Conservation (phyloP, 2,113 vertebrate genomes). For the Asarcornis scutulata region DNA sequence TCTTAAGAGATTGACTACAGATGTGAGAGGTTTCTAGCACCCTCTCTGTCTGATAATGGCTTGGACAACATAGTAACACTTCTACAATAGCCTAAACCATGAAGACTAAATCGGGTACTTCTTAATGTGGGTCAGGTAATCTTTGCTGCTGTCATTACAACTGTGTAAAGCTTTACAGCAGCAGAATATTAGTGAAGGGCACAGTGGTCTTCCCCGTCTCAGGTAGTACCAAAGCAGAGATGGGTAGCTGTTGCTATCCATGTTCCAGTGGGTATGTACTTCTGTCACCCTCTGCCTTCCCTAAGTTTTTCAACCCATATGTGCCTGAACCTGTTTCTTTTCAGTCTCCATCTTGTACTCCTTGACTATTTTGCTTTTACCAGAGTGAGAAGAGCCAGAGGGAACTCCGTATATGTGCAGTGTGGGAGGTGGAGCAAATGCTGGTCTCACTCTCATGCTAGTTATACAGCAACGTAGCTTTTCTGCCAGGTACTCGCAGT, state of each 20-base stretch:
- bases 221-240: neutral
- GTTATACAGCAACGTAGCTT: neutral
- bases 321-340: neutral
- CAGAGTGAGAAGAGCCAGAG: neutral
- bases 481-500: neutral
- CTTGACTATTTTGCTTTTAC: neutral
- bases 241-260: neutral
- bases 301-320: neutral
- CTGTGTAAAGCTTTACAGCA: neutral
- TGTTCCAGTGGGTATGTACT: accelerated
- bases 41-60: neutral
- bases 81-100: neutral
- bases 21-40: neutral
- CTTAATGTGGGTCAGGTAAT: neutral
- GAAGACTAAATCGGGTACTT: neutral
- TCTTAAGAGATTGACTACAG: neutral
- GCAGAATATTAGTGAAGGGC: neutral
- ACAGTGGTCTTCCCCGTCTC: neutral
- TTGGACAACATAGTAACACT: neutral
- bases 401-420: accelerated
- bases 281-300: neutral
- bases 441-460: neutral
- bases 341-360: neutral
- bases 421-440: neutral
- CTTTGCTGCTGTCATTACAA: neutral